Conservation (phyloP, 2,888 invertebrate genomes). For the Crossocerus cetratus region DNA sequence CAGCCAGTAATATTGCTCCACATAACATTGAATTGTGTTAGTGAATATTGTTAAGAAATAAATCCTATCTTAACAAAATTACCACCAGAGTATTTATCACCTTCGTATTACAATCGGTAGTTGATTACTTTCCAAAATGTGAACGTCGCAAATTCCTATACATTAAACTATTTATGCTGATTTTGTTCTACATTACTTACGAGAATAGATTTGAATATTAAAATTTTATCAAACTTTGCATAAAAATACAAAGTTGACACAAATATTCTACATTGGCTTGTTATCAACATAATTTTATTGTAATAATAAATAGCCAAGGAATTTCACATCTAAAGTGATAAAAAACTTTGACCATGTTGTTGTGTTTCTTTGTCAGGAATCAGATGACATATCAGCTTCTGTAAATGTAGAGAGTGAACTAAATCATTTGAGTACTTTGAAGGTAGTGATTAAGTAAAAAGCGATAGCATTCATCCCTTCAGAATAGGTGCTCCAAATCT, state of each 20-base stretch:
- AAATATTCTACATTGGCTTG: slow-evolving; percentile 33
- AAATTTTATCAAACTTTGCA: slow-evolving; percentile 41
- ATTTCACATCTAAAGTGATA: no score
- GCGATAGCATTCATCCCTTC: no score
- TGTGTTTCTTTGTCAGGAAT: no score
- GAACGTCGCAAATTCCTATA: neutral
- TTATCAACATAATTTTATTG: no score
- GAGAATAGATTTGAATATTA: slow-evolving; percentile 39
- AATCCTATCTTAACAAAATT: slow-evolving; percentile 53
- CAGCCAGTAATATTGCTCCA: slow-evolving; percentile 54
- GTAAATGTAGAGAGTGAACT: no score
- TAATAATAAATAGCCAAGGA: no score
- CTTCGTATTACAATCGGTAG: slow-evolving; percentile 19
- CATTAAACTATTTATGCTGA: slow-evolving; percentile 23
- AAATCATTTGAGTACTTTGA: no score
- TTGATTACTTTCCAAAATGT: neutral
- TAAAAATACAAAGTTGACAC: no score
- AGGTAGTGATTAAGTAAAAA: no score
- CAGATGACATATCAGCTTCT: no score
- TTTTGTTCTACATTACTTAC: slow-evolving; percentile 52
- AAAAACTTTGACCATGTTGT: no score
- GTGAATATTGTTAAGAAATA: slow-evolving; percentile 63
- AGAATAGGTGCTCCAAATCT: no score
- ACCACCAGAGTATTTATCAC: slow-evolving; percentile 21
- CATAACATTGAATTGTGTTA: slow-evolving; percentile 64